phyloP scores from a whole-genome alignment of 2,797 vertebrate species.

The Atherinosoma microstoma region DNA sequence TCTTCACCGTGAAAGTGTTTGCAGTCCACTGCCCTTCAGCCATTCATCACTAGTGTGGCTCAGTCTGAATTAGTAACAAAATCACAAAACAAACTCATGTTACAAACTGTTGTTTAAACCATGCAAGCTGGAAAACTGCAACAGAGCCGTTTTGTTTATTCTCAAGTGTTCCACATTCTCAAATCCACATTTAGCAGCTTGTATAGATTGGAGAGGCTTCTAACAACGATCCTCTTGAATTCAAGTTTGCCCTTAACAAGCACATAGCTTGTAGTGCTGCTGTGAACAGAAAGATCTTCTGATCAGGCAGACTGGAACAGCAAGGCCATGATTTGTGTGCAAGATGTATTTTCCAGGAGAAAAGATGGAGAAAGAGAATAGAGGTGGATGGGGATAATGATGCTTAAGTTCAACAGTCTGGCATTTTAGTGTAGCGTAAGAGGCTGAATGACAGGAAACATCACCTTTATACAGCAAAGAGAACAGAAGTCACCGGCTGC shows the following conservation, averaged over 20 bases:
- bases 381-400: slow-evolving; percentile 11
- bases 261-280: neutral
- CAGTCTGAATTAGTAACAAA: slow-evolving; percentile 23
- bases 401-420: neutral
- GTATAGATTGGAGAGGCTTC: slow-evolving; percentile 1
- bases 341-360: slow-evolving; percentile 1
- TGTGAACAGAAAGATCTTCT: slow-evolving; percentile 8
- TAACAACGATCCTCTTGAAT: slow-evolving; percentile 24
- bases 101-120: slow-evolving; percentile 8
- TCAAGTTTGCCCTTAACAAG: slow-evolving; percentile 11
- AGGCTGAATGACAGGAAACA: slow-evolving; percentile 3
- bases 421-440: neutral
- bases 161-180: slow-evolving; percentile 28
- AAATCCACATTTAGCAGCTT: slow-evolving; percentile 26
- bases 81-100: slow-evolving; percentile 23
- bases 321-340: slow-evolving; percentile 22
- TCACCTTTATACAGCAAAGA: neutral
- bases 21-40: slow-evolving; percentile 40
- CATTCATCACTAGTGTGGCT: slow-evolving; percentile 28
- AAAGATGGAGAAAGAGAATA: neutral
- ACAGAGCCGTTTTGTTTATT: slow-evolving; percentile 18
- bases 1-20: slow-evolving; percentile 29
- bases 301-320: neutral
- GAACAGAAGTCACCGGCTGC: neutral
- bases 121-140: slow-evolving; percentile 6